A percentile compares a stretch with the other conserved stretches of the same genome.
These are phyloP conservation scores for Sarotherodon lohbergeri DNA, from an alignment of 2,113 vertebrate genomes.

Conservation along the genomic window DNA sequence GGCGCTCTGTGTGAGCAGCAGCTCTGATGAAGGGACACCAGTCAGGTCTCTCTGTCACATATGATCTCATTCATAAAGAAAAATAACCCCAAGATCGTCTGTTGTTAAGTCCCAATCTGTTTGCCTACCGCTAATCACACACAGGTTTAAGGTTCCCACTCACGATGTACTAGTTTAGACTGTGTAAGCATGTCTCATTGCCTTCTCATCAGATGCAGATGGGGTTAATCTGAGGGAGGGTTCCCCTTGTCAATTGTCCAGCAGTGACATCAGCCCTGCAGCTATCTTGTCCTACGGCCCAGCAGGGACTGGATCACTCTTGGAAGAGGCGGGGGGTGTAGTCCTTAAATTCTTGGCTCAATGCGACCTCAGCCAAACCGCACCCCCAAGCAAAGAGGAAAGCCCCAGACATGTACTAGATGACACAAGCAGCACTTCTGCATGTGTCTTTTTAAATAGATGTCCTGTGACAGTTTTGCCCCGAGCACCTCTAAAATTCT, in stretches of 20 bases:
- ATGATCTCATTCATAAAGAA: conserved; percentile 11
- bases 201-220: conserved; percentile 1
- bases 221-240: conserved; percentile 42
- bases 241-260: conserved; percentile 50
- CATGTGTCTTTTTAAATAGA: neutral
- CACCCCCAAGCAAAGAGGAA: neutral
- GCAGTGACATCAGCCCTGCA: conserved; percentile 51
- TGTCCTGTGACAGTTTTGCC: neutral
- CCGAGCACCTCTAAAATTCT: neutral
- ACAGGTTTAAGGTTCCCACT: neutral
- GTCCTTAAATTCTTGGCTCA: conserved; percentile 30
- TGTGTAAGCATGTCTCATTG: neutral
- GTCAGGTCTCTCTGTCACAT: neutral
- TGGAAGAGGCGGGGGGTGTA: neutral
- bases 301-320: conserved; percentile 1
- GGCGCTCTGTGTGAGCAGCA: neutral
- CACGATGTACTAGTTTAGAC: conserved; percentile 10
- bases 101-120: neutral
- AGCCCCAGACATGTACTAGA: neutral
- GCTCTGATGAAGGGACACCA: neutral
- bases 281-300: conserved; percentile 28
- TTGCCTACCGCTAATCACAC: neutral
- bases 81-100: neutral
- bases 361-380: neutral
- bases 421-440: neutral